Percentiles rank a stretch among this genome's conserved stretches.
These are phyloP conservation scores for Acheta domesticus DNA, from an alignment of 2,888 invertebrate genomes.

Conservation along the genomic window DNA sequence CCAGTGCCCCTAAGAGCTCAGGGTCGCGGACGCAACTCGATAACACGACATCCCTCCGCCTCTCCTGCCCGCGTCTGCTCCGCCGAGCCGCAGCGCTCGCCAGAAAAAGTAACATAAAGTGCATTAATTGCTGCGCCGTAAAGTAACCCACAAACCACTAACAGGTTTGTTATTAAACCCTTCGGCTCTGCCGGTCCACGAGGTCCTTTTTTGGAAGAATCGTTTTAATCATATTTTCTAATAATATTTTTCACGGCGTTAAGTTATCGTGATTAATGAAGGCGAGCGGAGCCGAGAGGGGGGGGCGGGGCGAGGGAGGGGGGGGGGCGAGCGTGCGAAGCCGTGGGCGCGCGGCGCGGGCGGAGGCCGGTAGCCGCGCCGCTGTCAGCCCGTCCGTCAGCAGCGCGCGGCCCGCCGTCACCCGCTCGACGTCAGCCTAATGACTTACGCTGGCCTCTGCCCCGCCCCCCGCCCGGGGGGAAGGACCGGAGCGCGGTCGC, in stretches of 20 bases:
- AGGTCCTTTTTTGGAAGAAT: slow-evolving; percentile 1
- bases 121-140: background rate
- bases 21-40: no score
- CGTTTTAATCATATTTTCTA: slow-evolving; percentile 30
- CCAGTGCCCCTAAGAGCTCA: no score
- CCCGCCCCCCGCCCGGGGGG: background rate
- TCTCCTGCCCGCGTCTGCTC: no score
- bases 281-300: background rate
- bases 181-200: background rate
- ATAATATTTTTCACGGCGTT: slow-evolving; percentile 29
- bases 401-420: background rate
- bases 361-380: slow-evolving; percentile 5
- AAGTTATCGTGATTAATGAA: slow-evolving; percentile 28
- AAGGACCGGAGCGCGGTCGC: background rate
- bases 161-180: background rate
- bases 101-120: slow-evolving; percentile 5
- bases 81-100: no score
- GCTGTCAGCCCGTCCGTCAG: background rate
- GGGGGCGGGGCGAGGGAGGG: slow-evolving; percentile 19
- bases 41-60: no score
- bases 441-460: background rate
- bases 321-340: background rate
- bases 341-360: background rate
- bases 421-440: background rate
- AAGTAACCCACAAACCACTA: slow-evolving; percentile 9